A percentile compares a stretch with the other conserved stretches of the same genome.
Conservation (phyloP, 2,797 vertebrate species). For the Limnodromus scolopaceus region DNA sequence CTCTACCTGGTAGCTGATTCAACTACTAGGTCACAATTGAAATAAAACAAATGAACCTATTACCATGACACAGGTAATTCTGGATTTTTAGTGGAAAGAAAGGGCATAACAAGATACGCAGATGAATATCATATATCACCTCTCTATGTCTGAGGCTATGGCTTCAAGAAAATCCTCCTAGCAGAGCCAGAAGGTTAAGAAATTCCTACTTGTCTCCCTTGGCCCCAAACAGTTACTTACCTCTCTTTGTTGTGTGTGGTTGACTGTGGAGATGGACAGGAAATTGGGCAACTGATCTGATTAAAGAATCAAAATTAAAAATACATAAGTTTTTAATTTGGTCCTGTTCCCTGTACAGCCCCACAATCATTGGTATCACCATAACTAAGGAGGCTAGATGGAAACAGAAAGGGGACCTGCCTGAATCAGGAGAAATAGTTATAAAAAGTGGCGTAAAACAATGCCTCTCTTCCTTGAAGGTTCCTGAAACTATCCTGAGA, state of each 20-base stretch:
- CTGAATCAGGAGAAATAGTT: background rate
- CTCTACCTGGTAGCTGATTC: background rate
- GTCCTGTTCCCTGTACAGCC: background rate
- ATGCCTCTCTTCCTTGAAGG: background rate
- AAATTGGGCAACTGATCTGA: background rate
- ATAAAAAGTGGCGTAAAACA: background rate
- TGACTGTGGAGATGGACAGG: background rate
- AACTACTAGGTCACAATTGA: background rate
- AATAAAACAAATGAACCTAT: background rate
- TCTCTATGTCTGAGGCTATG: background rate
- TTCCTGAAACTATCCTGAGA: background rate
- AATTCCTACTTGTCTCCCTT: background rate
- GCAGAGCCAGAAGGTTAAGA: background rate
- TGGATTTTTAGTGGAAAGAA: background rate
- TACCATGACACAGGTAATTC: background rate
- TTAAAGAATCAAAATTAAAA: background rate
- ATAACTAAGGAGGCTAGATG: background rate
- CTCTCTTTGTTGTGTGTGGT: background rate
- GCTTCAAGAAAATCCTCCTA: background rate
- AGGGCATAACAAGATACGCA: background rate
- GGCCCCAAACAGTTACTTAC: background rate
- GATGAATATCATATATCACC: background rate
- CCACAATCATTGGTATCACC: background rate
- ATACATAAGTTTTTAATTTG: background rate
- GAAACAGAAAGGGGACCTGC: background rate